These are phyloP conservation scores for Corythoichthys haematopterus DNA, from an alignment of 2,113 vertebrate species.

Conservation along the genomic window DNA sequence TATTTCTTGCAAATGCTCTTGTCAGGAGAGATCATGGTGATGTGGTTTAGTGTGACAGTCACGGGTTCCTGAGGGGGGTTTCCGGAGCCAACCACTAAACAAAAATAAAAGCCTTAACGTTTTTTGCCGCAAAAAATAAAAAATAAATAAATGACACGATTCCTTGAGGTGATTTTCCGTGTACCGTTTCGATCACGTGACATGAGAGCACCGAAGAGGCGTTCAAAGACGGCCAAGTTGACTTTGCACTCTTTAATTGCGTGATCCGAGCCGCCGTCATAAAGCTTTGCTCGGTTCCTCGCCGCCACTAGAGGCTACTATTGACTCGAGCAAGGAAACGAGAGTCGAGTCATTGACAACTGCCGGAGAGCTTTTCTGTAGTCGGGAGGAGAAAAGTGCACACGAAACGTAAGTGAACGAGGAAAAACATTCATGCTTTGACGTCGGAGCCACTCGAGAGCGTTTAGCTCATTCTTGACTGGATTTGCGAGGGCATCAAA, in stretches of 20 bases:
- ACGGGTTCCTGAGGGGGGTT: background rate
- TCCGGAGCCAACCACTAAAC: background rate
- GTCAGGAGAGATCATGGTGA: background rate
- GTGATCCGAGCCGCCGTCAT: background rate
- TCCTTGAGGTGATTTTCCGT: background rate
- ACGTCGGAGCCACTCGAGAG: background rate
- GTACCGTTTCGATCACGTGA: background rate
- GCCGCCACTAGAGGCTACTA: conserved; percentile 67
- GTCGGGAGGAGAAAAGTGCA: background rate
- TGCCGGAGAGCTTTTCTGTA: background rate
- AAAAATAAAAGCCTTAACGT: background rate
- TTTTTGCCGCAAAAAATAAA: background rate
- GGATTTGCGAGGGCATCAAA: background rate
- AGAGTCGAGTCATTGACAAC: background rate
- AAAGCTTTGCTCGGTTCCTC: background rate
- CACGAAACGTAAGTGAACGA: background rate
- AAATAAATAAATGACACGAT: background rate
- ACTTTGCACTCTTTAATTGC: background rate
- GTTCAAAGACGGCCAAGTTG: background rate
- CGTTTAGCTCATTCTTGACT: no score
- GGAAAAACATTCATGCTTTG: background rate
- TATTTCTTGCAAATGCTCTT: background rate
- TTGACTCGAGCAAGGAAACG: conserved; percentile 45
- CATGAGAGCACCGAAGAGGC: background rate
- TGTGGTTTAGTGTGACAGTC: background rate